Evolutionary conservation across 1,140 invertebrate species (phyloP), one percentile per base, ranked within the genome.

Genomic region (Parapsyche elsis): DNA sequence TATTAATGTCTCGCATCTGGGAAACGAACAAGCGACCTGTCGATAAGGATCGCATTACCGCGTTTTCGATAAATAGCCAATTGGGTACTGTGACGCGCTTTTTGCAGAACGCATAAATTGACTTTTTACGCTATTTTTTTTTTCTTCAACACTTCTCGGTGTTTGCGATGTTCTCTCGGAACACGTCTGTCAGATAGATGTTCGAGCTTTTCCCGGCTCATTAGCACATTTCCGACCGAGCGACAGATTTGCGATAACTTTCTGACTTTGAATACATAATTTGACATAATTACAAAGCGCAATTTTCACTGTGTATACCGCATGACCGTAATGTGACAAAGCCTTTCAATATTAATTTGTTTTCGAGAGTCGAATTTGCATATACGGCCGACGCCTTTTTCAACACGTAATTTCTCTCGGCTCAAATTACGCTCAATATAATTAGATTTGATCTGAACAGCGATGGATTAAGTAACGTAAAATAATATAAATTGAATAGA

Each of bases 1-100:
- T 67, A 67, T 67, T 67, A 67, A 67, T 67, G 64, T 67, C 64
- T 67, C 10, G 24, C 64, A 67, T 67, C 64, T 67, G 24, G 24
- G 64, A 67, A 67, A 67, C 64, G 14, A 23, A 67, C 24, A 67
- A 67, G 64, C 14, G 64, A 10, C 24, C 16, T 4, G 19, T 26
- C 21, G 73, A 75, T 75, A 53, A 75, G 24, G 73, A 75, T 75
- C 73, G 45, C 49, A 21, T 75, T 75, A 57, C 45, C 26, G 30
- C 53, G 46, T 1, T 7, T 38, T 7, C 30, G 30, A 38, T 57
- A 75, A 75, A 75, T 75, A 75, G 73, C 73, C 73, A 75, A 75
- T 75, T 75, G 57, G n/a, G n/a, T n/a, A n/a, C n/a, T n/a, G n/a
- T n/a, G n/a, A n/a, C n/a, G n/a, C n/a, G n/a, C n/a, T n/a, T n/a